Base-by-base conservation (phyloP, 2,113 vertebrate genomes). In the Neogale vison region DNA sequence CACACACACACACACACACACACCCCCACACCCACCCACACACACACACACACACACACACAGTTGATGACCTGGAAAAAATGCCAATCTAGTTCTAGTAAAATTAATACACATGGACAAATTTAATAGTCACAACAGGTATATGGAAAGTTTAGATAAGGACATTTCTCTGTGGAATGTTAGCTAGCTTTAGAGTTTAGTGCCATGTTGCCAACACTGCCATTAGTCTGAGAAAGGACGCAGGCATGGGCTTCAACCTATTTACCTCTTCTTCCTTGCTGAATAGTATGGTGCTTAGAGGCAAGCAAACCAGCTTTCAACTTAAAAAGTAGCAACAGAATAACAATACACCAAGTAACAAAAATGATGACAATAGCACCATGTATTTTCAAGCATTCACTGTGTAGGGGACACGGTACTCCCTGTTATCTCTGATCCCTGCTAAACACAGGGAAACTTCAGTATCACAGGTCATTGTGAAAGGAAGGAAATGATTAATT, bases 161-260 rank as follows among this genome's bases (percentile, higher is more conserved):
- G 15, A 26, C 5, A 39, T 24, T 31, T 76, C 50, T 31, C 26
- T 4, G 24, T 15, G 79, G 86, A 89, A 36, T 1, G 31, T 74
- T 23, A 34, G 11, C 26, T 24, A 52, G 36, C 13, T 69, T 61
- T 55, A 36, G 11, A 57, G 7, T 4, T 69, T 6, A 18, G 34
- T 0, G 4, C 2, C 2, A 11, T 0, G 9, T n/a, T 39, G 36
- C 18, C 61, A 84, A 31, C 3, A 50, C n/a, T 4, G 15, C 1
- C 42, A 6, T 42, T 20, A n/a, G 74, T 10, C 17, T 67, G 7
- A 67, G 24, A 90, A 36, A 50, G 13, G 45, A n/a, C 20, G 47
- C 17, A 71, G 47, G 21, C 17, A 88, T 9, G 31, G 59, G 23
- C 3, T 14, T 72, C 23, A 69, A 52, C 7, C 6, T 76, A 31